A percentile compares a stretch with the other conserved stretches of the same genome.
phyloP scores from a whole-genome alignment of 2,797 vertebrate genomes.

The Darevskia nairensis region DNA sequence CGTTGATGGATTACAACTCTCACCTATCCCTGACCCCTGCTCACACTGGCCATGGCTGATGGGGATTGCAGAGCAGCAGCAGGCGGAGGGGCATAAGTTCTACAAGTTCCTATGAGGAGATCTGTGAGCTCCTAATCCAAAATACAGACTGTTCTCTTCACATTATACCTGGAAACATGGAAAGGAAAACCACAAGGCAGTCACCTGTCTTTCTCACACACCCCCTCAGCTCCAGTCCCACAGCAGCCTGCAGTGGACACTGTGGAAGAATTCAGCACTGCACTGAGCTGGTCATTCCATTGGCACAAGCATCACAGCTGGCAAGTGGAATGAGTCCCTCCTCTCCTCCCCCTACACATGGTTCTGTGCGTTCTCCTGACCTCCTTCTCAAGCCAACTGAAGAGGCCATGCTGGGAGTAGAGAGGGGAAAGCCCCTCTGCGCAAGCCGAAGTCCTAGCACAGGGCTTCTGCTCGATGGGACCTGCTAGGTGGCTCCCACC shows the following conservation, averaged over 20 bases:
- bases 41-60: background rate
- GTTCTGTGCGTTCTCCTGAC: too few relatives aligned
- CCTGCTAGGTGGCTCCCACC: too few relatives aligned
- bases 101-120: background rate
- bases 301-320: too few relatives aligned
- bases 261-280: too few relatives aligned
- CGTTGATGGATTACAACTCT: background rate
- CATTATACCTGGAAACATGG: background rate
- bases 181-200: background rate
- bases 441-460: too few relatives aligned
- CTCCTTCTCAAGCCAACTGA: too few relatives aligned
- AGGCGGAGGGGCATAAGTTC: background rate
- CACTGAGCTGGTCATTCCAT: too few relatives aligned
- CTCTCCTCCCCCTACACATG: too few relatives aligned
- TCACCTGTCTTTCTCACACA: background rate
- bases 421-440: too few relatives aligned
- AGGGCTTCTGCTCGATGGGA: too few relatives aligned
- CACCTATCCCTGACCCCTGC: background rate
- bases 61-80: background rate
- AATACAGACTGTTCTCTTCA: background rate
- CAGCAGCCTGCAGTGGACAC: background rate
- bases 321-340: too few relatives aligned
- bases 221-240: background rate
- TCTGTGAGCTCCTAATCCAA: background rate
- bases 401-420: too few relatives aligned